Percentiles rank a stretch among this genome's conserved stretches.
Conservation (phyloP, 2,113 vertebrate species). For the Cathartes aura region DNA sequence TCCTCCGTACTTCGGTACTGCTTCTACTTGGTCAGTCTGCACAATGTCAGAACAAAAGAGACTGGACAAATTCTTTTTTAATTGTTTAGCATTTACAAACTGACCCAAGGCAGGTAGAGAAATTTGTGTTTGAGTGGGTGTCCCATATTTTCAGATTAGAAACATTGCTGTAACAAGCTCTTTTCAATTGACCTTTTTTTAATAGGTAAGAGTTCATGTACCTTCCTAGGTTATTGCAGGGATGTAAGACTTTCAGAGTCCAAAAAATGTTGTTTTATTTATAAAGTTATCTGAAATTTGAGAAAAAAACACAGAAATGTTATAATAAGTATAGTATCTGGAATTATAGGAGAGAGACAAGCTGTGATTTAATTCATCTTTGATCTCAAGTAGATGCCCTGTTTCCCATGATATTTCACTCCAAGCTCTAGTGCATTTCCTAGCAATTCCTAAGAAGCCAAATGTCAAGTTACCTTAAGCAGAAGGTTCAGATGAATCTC, state of each 20-base stretch:
- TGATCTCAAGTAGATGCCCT: not conserved
- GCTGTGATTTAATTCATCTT: not conserved
- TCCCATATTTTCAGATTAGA: not conserved
- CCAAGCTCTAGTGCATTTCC: not conserved
- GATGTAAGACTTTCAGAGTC: not conserved
- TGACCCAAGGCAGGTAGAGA: not conserved
- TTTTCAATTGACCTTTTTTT: not conserved
- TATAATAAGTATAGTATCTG: not conserved
- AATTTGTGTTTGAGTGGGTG: not conserved
- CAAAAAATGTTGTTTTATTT: not conserved
- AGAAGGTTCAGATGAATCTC: conserved; percentile 17
- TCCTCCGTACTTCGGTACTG: not conserved
- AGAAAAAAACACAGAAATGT: not conserved
- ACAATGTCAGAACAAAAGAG: not conserved
- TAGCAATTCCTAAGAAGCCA: not conserved
- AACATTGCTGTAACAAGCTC: not conserved
- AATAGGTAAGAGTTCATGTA: not conserved
- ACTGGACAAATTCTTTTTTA: not conserved
- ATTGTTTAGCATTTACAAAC: not conserved
- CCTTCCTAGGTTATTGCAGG: not conserved
- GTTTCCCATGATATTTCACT: not conserved
- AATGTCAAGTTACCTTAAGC: not conserved
- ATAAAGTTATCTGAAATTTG: not conserved
- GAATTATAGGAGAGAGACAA: not conserved
- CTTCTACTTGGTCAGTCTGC: not conserved